phyloP scores from a whole-genome alignment of 1,140 invertebrate species.

The Hermatobates lingyangjiaoensis region DNA sequence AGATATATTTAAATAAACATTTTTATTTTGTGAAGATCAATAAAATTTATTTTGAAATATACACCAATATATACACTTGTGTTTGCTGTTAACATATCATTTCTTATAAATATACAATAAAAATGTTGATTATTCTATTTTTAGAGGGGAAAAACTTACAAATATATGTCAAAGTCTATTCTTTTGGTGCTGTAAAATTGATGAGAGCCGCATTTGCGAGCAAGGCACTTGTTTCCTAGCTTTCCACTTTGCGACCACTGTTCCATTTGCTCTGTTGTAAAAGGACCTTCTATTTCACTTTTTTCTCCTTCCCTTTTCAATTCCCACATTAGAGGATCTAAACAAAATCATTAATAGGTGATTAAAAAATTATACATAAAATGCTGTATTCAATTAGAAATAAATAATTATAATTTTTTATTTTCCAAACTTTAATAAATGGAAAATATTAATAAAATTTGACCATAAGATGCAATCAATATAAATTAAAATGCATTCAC shows the following conservation, averaged over 20 bases:
- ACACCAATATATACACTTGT: too few species aligned
- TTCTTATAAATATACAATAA: too few species aligned
- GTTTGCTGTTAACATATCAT: too few species aligned
- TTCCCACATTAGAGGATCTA: slow-evolving; percentile 45
- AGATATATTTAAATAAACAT: too few species aligned
- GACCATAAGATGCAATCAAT: neutral
- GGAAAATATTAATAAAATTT: neutral
- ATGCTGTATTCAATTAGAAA: neutral
- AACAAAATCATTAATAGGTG: neutral
- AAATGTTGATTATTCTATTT: too few species aligned
- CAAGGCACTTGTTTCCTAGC: slow-evolving; percentile 70
- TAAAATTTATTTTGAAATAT: too few species aligned
- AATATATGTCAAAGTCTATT: slow-evolving; percentile 84
- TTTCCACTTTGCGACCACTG: slow-evolving; percentile 69
- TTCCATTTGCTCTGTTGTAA: slow-evolving; percentile 67
- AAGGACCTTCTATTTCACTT: slow-evolving; percentile 60
- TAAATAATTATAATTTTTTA: neutral
- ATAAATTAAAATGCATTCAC: too few species aligned
- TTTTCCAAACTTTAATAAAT: neutral
- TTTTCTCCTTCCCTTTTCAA: slow-evolving; percentile 73
- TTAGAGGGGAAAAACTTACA: slow-evolving; percentile 30
- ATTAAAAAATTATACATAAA: neutral
- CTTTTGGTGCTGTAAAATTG: slow-evolving; percentile 74
- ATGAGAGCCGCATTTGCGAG: slow-evolving; percentile 52
- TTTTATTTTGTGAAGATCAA: too few species aligned